These are phyloP conservation scores for Arbacia lixula DNA, from an alignment of 53 echinoderm and acorn worm genomes.

Conservation along the genomic window DNA sequence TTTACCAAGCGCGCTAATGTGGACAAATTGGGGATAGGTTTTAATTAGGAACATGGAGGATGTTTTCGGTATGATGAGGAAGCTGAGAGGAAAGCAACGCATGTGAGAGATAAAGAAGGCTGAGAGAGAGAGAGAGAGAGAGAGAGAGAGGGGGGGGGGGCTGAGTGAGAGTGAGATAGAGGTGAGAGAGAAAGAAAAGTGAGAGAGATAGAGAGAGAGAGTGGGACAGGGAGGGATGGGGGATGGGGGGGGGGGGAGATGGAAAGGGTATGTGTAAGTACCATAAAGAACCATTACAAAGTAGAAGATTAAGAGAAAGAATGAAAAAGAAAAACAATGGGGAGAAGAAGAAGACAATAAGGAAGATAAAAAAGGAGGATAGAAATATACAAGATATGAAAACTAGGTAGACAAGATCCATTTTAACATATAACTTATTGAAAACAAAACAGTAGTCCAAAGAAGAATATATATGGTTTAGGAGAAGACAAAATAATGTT, in stretches of 20 bases:
- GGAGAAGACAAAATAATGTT: no score
- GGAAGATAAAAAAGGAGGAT: no score
- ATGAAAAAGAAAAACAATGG: background rate
- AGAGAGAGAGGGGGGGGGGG: background rate
- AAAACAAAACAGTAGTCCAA: no score
- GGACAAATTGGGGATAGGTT: slow-evolving; percentile 32
- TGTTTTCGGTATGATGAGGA: slow-evolving; percentile 2
- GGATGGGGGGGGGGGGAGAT: background rate
- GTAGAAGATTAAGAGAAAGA: background rate
- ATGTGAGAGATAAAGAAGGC: background rate
- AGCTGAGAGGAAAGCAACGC: no score
- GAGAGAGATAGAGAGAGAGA: background rate
- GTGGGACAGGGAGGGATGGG: background rate
- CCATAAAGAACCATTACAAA: background rate
- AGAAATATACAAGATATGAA: no score
- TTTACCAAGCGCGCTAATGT: slow-evolving; percentile 44
- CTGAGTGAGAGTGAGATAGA: no score
- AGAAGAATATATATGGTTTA: no score
- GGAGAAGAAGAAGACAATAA: no score
- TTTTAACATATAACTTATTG: no score
- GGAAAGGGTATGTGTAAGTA: no score
- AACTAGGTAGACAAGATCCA: no score
- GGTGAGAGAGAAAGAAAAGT: background rate
- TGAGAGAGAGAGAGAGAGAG: background rate
- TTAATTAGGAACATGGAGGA: slow-evolving; percentile 14